These are phyloP conservation scores for Heloderma charlesbogerti DNA, from an alignment of 2,113 vertebrate genomes.

Conservation along the genomic window DNA sequence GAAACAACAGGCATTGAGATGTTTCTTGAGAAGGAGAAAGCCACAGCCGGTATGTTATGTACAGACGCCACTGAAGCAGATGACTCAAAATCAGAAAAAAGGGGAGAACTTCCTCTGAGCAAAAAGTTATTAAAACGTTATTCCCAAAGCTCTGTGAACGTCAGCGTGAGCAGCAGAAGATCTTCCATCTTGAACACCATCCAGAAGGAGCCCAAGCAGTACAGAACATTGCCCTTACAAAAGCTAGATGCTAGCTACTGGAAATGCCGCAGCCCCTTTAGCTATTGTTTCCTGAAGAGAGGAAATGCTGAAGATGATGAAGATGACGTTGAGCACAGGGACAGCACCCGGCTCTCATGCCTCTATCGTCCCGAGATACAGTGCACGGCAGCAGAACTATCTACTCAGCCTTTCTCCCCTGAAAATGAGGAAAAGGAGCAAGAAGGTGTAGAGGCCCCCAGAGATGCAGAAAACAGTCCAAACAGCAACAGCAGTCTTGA, in stretches of 20 bases:
- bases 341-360: constrained; percentile 68
- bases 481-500: constrained; percentile 73
- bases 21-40: constrained; percentile 85
- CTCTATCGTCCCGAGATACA: constrained; percentile 63
- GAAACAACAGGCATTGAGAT: constrained; percentile 82
- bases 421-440: constrained; percentile 64
- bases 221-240: constrained; percentile 80
- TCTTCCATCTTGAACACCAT: constrained; percentile 70
- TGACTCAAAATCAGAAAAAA: constrained; percentile 77
- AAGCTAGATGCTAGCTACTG: constrained; percentile 82
- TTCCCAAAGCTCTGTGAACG: constrained; percentile 84
- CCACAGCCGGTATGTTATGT: constrained; percentile 77
- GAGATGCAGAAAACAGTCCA: constrained; percentile 63
- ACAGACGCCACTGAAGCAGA: constrained; percentile 74
- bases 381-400: constrained; percentile 51
- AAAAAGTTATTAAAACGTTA: constrained; percentile 88
- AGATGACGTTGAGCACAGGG: constrained; percentile 78
- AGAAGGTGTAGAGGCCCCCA: constrained; percentile 60
- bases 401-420: constrained; percentile 31
- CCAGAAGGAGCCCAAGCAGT: constrained; percentile 87
- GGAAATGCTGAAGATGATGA: constrained; percentile 84
- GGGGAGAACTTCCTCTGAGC: constrained; percentile 78
- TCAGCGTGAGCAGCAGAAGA: constrained; percentile 76
- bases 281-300: constrained; percentile 87
- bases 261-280: constrained; percentile 88